Percentiles rank a stretch among this genome's conserved stretches.
These are phyloP conservation scores for Aviceda subcristata DNA, from an alignment of 2,113 vertebrate species.

Conservation along the genomic window DNA sequence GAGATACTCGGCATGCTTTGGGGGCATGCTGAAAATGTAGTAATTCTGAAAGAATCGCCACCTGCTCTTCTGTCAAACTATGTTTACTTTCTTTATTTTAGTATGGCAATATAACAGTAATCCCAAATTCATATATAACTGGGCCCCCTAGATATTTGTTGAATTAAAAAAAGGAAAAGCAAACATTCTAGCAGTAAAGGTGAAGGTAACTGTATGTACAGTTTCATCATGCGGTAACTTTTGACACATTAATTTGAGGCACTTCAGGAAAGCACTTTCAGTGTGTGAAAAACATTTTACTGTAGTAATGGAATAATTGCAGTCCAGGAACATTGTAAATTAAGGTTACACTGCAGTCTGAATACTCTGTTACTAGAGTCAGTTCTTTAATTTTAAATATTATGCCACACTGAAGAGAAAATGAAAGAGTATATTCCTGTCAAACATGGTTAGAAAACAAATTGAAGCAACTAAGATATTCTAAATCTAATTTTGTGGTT, in stretches of 20 bases:
- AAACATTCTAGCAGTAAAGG: background rate
- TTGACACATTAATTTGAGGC: background rate
- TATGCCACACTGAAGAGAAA: background rate
- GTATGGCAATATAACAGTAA: background rate
- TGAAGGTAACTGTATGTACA: background rate
- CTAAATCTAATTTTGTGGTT: background rate
- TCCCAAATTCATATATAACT: rapidly evolving
- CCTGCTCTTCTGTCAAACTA: background rate
- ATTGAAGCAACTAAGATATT: background rate
- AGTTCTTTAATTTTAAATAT: background rate
- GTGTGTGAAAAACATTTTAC: background rate
- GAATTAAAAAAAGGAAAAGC: background rate
- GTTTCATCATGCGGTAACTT: background rate
- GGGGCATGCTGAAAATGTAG: background rate
- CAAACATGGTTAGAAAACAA: background rate
- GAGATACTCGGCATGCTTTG: background rate
- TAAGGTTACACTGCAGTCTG: background rate
- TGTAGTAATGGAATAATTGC: background rate
- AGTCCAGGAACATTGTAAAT: background rate
- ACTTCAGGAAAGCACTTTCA: background rate
- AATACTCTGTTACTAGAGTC: background rate
- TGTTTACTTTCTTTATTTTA: rapidly evolving
- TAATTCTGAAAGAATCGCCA: background rate
- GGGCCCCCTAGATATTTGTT: background rate
- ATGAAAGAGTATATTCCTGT: background rate